Evolutionary conservation across 2,888 invertebrate species (phyloP).

Genomic region (Isoperla grammatica): DNA sequence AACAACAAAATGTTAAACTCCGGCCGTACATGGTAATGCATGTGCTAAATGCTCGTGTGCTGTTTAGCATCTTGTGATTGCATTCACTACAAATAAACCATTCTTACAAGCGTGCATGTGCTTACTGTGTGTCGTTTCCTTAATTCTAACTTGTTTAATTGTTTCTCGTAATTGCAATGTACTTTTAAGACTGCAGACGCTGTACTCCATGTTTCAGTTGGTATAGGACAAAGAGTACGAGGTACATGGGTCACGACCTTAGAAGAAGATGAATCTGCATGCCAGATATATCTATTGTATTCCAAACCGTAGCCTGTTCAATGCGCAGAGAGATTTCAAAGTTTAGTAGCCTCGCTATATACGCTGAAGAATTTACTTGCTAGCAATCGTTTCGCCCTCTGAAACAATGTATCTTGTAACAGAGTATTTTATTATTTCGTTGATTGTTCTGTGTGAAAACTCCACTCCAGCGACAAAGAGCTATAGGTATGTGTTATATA

Average conservation of each 20-base stretch:
- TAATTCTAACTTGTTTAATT: slow-evolving; percentile 17
- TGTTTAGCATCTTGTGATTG: slow-evolving; percentile 12
- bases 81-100: slow-evolving; percentile 6
- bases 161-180: slow-evolving; percentile 9
- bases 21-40: slow-evolving; percentile 8
- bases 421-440: no score
- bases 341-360: slow-evolving; percentile 3
- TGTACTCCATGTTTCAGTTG: not conserved
- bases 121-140: not conserved
- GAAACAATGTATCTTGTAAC: slow-evolving; percentile 21
- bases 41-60: slow-evolving; percentile 2
- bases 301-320: slow-evolving; percentile 7
- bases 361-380: slow-evolving; percentile 20
- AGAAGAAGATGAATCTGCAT: slow-evolving; percentile 22
- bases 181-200: not conserved
- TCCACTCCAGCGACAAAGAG: no score
- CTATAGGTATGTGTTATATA: no score
- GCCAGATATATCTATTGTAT: slow-evolving; percentile 19
- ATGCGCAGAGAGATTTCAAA: slow-evolving; percentile 17
- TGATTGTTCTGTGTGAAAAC: no score
- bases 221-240: not conserved
- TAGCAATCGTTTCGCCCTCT: slow-evolving; percentile 19
- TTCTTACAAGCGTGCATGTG: not conserved
- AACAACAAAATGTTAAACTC: slow-evolving; percentile 11
- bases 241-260: slow-evolving; percentile 18